These are phyloP conservation scores for Oxygymnocypris stewartii DNA, from an alignment of 2,113 vertebrate species.

Conservation along the genomic window DNA sequence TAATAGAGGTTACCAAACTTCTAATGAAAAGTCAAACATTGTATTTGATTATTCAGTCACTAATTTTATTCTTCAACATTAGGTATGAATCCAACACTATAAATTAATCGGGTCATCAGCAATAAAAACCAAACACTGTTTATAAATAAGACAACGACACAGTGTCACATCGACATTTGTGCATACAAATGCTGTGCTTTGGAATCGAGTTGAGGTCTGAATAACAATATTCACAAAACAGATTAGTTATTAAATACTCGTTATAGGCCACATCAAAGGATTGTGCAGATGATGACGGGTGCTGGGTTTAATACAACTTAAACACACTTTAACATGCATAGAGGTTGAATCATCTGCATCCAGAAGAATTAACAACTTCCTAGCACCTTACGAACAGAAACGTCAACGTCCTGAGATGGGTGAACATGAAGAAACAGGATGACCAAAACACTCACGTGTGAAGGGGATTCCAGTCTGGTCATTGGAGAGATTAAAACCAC, in stretches of 20 bases:
- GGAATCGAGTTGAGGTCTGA: slow-evolving; percentile 30
- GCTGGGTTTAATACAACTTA: slow-evolving; percentile 60
- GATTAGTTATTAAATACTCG: slow-evolving; percentile 14
- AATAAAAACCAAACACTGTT: slow-evolving; percentile 31
- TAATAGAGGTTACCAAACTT: neutral
- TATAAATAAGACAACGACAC: slow-evolving; percentile 41
- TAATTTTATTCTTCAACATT: slow-evolving; percentile 41
- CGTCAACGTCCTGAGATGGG: slow-evolving; percentile 51
- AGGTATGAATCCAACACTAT: slow-evolving; percentile 31
- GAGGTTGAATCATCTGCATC: slow-evolving; percentile 22
- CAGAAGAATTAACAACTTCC: slow-evolving; percentile 39
- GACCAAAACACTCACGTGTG: slow-evolving; percentile 26
- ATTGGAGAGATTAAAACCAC: neutral
- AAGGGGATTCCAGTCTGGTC: neutral
- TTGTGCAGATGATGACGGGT: neutral
- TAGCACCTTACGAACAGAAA: slow-evolving; percentile 13
- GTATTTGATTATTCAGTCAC: neutral
- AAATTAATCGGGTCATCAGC: slow-evolving; percentile 8
- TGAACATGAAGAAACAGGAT: slow-evolving; percentile 16
- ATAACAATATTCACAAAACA: slow-evolving; percentile 27
- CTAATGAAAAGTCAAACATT: neutral
- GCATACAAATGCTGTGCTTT: slow-evolving; percentile 20
- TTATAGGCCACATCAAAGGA: slow-evolving; percentile 2
- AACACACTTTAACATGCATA: slow-evolving; percentile 58
- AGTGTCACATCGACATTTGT: neutral